phyloP scores from a whole-genome alignment of 2,888 invertebrate species.

The Cistogaster globosa region DNA sequence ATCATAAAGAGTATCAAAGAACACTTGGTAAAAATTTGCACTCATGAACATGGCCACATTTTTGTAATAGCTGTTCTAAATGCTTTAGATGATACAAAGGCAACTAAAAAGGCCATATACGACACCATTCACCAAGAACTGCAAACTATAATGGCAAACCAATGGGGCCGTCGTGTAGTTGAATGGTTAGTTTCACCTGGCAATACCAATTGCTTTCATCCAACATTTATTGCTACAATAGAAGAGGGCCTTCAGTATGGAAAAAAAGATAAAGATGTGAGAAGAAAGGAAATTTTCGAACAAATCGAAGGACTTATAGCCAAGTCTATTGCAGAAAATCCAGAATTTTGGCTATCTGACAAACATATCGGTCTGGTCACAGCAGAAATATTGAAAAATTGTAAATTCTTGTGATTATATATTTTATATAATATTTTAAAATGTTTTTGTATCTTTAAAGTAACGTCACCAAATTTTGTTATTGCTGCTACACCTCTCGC shows the following conservation, averaged over 20 bases:
- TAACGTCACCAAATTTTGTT: conserved; percentile 80
- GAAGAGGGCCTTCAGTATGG: conserved; percentile 89
- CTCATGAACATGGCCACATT: conserved; percentile 94
- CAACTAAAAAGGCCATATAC: conserved; percentile 92
- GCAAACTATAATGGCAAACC: conserved; percentile 88
- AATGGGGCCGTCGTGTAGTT: conserved; percentile 93
- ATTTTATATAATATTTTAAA: not conserved
- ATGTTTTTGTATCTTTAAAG: conserved; percentile 72
- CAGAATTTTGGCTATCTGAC: conserved; percentile 87
- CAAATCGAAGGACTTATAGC: conserved; percentile 86
- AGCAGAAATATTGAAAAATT: conserved; percentile 86
- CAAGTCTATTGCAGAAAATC: conserved; percentile 85
- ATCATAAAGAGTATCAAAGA: conserved; percentile 95
- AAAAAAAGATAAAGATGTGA: conserved; percentile 88
- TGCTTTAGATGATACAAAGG: conserved; percentile 95
- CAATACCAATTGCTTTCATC: conserved; percentile 92
- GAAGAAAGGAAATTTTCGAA: conserved; percentile 88
- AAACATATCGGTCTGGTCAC: conserved; percentile 88
- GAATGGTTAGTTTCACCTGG: conserved; percentile 94
- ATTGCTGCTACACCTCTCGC: conserved; percentile 83
- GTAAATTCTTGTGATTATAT: conserved; percentile 82
- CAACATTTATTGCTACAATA: conserved; percentile 89
- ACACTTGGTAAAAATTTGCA: conserved; percentile 90
- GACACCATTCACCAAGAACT: conserved; percentile 88
- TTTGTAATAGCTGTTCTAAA: conserved; percentile 93